Base-by-base conservation (phyloP, 2,888 invertebrate species). In the Deilephila elpenor region DNA sequence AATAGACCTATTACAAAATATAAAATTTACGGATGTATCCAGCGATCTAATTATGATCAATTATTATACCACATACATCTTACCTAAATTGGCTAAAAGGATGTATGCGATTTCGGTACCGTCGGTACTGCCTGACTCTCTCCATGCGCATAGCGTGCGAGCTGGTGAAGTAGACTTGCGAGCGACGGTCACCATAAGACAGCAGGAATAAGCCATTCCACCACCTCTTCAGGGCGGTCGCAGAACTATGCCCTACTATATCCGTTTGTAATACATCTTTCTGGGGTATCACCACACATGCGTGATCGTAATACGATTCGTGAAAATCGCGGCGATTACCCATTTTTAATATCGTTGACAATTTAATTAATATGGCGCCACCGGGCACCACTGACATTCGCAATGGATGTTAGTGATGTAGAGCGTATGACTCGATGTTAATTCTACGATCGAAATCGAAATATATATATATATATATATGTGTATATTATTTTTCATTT, bases 201-300 rank as follows among this genome's bases (percentile, higher is more conserved):
- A 87, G 79, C 5, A 89, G 78, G 62, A 87, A 87, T 37, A 86
- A 73, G 37, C 83, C 80, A 34, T 80, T 73, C 88, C 88, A 89
- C 84, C 84, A 84, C 6, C 86, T 78, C 72, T 73, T 79, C 2
- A 86, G 32, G 0, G 71, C 56, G 0, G 73, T 25, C 3, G 74
- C n/a, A 62, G 76, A 75, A 8, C 73, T 74, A 5, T 73, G 76
- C 3, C 85, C 86, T 5, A 60, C 71, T 7, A 88, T 80, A 53
- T 85, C 84, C 0, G 80, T 78, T 5, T 84, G 75, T 44, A 88
- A 74, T 3, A 88, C 83, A 79, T 89, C 72, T 64, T 73, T 73
- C n/a, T 88, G 70, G 80, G 82, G 37, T 7, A 78, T 70, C n/a
- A 86, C 78, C 4, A 78, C 72, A 71, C 87, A 88, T 4, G 78